Percentiles rank a stretch among this genome's conserved stretches.
These are phyloP conservation scores for Myoxocephalus aenaeus DNA, from an alignment of 2,797 vertebrate genomes.

Conservation along the genomic window DNA sequence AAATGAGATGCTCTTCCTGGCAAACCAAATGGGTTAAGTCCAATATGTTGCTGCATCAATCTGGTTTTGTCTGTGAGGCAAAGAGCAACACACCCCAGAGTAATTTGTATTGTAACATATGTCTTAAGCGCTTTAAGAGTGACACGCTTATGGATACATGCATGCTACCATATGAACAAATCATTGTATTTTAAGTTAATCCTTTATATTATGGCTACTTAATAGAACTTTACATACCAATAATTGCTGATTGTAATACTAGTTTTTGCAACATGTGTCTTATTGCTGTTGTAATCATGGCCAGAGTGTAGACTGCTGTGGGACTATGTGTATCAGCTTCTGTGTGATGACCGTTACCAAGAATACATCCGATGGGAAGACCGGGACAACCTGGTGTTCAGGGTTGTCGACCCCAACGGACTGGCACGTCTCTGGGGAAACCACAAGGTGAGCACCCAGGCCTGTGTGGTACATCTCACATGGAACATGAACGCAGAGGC, in stretches of 20 bases:
- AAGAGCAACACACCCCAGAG: neutral
- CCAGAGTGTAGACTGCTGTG: conserved; percentile 92
- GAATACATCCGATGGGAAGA: conserved; percentile 92
- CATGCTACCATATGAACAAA: neutral
- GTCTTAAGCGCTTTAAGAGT: neutral
- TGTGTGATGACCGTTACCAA: conserved; percentile 88
- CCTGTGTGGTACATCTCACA: conserved; percentile 23
- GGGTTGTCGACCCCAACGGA: conserved; percentile 90
- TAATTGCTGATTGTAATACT: too few relatives aligned
- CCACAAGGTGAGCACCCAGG: conserved; percentile 87
- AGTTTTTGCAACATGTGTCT: neutral
- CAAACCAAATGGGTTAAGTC: neutral
- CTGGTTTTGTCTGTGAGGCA: neutral
- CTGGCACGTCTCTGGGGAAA: conserved; percentile 94
- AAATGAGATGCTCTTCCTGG: neutral
- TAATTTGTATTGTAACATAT: neutral
- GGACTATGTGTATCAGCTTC: conserved; percentile 92
- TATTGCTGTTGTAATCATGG: conserved; percentile 7
- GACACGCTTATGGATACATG: neutral
- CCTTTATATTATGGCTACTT: neutral
- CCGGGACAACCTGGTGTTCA: conserved; percentile 85
- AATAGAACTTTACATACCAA: neutral
- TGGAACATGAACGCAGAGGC: conserved; percentile 35
- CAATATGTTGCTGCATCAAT: neutral
- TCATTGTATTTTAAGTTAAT: neutral